Base-by-base conservation (phyloP, 2,888 invertebrate genomes). In the Pammene aurita region DNA sequence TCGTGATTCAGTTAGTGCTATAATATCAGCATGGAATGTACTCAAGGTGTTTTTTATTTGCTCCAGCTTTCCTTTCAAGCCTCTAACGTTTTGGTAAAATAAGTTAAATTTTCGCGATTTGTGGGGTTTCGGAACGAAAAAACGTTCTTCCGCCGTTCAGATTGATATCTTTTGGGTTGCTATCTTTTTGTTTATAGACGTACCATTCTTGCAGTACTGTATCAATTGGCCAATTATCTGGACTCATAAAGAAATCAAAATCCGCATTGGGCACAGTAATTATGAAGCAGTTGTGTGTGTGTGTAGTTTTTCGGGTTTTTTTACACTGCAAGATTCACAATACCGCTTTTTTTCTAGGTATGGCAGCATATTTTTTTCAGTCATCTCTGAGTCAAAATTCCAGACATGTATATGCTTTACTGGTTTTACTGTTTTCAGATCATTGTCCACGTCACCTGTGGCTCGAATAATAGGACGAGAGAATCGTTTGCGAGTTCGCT, bases 261-360 rank as follows among this genome's bases (percentile, higher is more conserved):
- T 42, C 41, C 6, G 41, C 0, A 16, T 18, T 26, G 14, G 57
- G 57, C 5, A 58, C 44, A 13, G 57, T 41, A 5, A 58, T 44
- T 44, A 58, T 58, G 42, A 58, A 58, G 14, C 57, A 58, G 18
- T 58, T 58, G 26, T 58, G 57, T 13, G 44, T n/a, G n/a, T 14
- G 18, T 58, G 57, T 13, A 42, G 42, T n/a, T 16, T 42, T 7
- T 58, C 57, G 2, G 57, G 57, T 18, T 58, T 58, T 13, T 58
- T 58, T 26, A 58, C 57, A 26, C 18, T 44, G 18, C 14, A 58
- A 0, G 44, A 26, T 11, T 58, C 16, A 14, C 42, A 10, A 13
- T n/a, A 18, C 11, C 42, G 41, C 13, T 58, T 58, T 44, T 44
- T 41, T 16, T 56, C n/a, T 6, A 56, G 13, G 11, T 41, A 56